Conservation (phyloP, 2,797 vertebrate species). For the Cyprinodon diabolis region DNA sequence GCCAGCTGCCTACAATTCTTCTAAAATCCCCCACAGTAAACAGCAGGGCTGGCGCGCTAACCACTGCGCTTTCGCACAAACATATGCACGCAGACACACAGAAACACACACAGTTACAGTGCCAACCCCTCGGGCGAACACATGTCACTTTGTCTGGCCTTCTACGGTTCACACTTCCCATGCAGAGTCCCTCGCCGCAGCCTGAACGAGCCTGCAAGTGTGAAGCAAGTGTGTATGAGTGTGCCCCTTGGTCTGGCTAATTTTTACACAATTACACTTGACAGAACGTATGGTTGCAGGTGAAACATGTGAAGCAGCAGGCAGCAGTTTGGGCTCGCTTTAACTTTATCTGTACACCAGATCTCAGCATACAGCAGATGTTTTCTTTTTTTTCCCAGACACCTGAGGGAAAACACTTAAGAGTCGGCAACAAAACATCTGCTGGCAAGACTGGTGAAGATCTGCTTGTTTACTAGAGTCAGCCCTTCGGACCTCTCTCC, state of each 20-base stretch:
- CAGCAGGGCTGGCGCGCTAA: conserved; percentile 64
- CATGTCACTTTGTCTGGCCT: conserved; percentile 75
- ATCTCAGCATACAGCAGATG: background rate
- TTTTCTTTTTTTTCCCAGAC: conserved; percentile 13
- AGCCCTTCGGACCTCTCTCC: conserved; percentile 45
- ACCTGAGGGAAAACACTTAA: conserved; percentile 32
- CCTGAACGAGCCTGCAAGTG: conserved; percentile 54
- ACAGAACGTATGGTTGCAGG: conserved; percentile 42
- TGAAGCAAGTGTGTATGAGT: conserved; percentile 36
- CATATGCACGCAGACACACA: conserved; percentile 41
- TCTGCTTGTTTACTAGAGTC: conserved; percentile 46
- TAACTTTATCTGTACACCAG: conserved; percentile 31
- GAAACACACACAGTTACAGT: conserved; percentile 56
- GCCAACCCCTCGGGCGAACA: conserved; percentile 75
- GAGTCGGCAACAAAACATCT: conserved; percentile 43
- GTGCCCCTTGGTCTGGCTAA: conserved; percentile 25
- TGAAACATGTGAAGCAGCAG: conserved; percentile 54
- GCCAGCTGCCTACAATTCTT: conserved; percentile 74
- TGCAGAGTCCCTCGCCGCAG: conserved; percentile 55
- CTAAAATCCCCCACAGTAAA: conserved; percentile 72
- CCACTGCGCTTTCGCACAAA: conserved; percentile 46
- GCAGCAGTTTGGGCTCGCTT: conserved; percentile 56
- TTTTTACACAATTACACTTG: conserved; percentile 64
- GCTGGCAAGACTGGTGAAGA: conserved; percentile 38
- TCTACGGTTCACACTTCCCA: conserved; percentile 73